phyloP scores from a whole-genome alignment of 2,888 invertebrate genomes.

The Rhyacophila evoluta region DNA sequence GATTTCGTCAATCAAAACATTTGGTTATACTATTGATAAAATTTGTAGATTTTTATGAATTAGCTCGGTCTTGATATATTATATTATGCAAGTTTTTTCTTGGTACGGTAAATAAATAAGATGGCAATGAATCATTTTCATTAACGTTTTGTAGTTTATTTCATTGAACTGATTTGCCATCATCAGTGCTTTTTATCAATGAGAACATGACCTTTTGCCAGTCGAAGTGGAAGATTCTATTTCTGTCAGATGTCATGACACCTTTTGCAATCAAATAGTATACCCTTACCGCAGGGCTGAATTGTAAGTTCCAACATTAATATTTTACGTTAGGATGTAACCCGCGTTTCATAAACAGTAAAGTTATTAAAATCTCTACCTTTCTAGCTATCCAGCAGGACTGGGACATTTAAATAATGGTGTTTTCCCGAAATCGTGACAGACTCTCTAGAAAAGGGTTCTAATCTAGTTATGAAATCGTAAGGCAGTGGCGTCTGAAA shows the following conservation, averaged over 20 bases:
- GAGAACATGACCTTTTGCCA: too few relatives aligned
- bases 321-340: background rate
- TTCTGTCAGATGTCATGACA: background rate
- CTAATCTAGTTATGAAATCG: slow-evolving; percentile 4
- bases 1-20: too few relatives aligned
- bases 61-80: too few relatives aligned
- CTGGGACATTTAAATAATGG: slow-evolving; percentile 17
- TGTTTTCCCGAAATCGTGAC: slow-evolving; percentile 4
- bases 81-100: too few relatives aligned
- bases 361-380: slow-evolving; percentile 8
- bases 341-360: background rate
- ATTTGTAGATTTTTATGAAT: too few relatives aligned
- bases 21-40: too few relatives aligned
- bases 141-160: too few relatives aligned
- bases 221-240: too few relatives aligned
- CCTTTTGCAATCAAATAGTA: background rate
- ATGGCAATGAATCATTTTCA: too few relatives aligned
- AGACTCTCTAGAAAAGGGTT: slow-evolving; percentile 18
- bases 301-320: background rate
- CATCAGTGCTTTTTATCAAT: too few relatives aligned
- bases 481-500: slow-evolving; percentile 1
- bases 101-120: too few relatives aligned
- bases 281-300: background rate
- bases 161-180: too few relatives aligned
- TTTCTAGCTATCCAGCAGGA: background rate